Evolutionary conservation across 2,113 vertebrate genomes (phyloP), one percentile per base, ranked within the genome.

Genomic region (Saccopteryx bilineata): DNA sequence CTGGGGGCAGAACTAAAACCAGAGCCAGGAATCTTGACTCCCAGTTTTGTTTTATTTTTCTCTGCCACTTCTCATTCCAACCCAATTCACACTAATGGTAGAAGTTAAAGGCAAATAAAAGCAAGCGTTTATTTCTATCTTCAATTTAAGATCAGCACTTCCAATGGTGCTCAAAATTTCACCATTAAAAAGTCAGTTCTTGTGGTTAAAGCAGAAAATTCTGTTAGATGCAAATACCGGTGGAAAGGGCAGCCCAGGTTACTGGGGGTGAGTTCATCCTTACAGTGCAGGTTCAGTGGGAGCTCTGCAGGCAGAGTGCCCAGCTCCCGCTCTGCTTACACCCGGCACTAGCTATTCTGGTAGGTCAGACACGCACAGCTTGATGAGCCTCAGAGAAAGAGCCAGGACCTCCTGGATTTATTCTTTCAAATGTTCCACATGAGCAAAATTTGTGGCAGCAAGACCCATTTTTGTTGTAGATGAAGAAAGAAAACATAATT

Each of bases 31-130:
- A 11, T 84, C 15, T 33, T 69, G 68, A 33, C 10, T 69, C 24
- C 7, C 63, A 39, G 23, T 31, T 72, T 33, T 60, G 18, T 78
- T 93, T 88, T 58, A 61, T 74, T 94, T 88, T 88, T 88, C 46
- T 92, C 46, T 68, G 8, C 24, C 13, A 48, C 50, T 87, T 81
- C 56, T 93, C 58, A 63, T 75, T 91, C 33, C 91, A 74, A 89
- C 1, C 1, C 11, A 50, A 23, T 56, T 84, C 56, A 66, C 13
- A 85, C 26, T 31, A 56, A 69, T 92, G 39, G 24, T 56, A 60
- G 90, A 58, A 83, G 21, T 33, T 26, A 61, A 76, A 56, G 56
- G 75, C 33, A 61, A 65, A 72, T 68, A 24, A 93, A 79, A 91
- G 8, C 58, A 83, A 83, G 15, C 89, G 13, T 82, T 2, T 56